Base-by-base conservation (phyloP, 1,140 invertebrate species). In the Coptotermes formosanus region DNA sequence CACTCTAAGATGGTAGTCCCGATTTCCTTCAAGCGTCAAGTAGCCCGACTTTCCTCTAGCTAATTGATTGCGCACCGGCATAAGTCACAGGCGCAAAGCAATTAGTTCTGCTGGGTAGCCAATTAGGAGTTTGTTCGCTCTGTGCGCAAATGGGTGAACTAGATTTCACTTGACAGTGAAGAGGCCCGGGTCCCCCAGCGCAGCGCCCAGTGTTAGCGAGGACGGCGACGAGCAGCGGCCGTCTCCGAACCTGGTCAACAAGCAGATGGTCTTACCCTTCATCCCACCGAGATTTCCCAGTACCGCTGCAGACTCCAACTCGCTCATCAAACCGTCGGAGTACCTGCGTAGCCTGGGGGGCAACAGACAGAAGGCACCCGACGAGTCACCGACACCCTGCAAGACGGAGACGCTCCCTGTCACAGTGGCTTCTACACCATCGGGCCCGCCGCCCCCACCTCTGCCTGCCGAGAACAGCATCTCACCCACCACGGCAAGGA, bases 241-340 rank as follows among this genome's bases (percentile, higher is more conserved):
- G 82, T 14, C 86, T 83, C 93, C 92, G 87, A 93, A 95, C 91
- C 92, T 95, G 90, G 94, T 96, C 88, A 96, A 95, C 92, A 96
- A 96, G 91, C 96, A 97, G 90, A 93, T 96, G 90, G 96, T 94
- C 88, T 91, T 97, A 86, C 96, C 96, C 87, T 97, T 98, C 92
- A 95, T 98, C 90, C 96, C 96, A 82, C 97, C 97, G 44, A 96
- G 96, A 90, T 97, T 98, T 91, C 94, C 94, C 52, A 93, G 94
- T 89, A 93, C 92, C 88, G 89, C 92, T 44, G 92, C 93, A 87
- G 93, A 94, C 88, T 94, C 95, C 84, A 95, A 97, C 90, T 93
- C 95, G 75, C 93, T 98, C 82, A 97, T 98, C 89, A 98, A 98
- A 90, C 97, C 97, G 75, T 97, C 96, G 59, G 97, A 98, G 90